Percentiles rank a stretch among this genome's conserved stretches.
These are phyloP conservation scores for Brachyhypopomus gauderio DNA, from an alignment of 2,113 vertebrate species.

Conservation along the genomic window DNA sequence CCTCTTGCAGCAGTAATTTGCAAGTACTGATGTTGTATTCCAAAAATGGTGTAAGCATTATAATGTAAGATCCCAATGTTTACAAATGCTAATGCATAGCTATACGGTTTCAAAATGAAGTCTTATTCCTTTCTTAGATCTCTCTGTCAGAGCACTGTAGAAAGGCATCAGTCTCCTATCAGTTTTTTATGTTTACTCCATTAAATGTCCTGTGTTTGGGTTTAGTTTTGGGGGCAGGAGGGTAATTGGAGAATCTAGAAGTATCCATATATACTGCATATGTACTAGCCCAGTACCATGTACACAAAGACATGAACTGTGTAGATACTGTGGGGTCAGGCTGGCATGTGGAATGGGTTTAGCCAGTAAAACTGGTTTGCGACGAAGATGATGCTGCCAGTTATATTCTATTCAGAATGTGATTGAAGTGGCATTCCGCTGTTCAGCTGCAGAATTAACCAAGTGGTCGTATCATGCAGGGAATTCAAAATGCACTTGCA, in stretches of 20 bases:
- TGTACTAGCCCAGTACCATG: not conserved
- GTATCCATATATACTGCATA: not conserved
- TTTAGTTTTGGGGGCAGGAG: not conserved
- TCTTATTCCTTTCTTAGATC: not conserved
- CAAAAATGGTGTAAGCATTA: not conserved
- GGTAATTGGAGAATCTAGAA: constrained; percentile 14
- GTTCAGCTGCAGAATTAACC: too few species aligned
- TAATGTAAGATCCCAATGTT: not conserved
- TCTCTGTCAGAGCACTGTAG: not conserved
- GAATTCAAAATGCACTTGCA: not conserved
- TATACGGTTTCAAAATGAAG: not conserved
- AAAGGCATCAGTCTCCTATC: not conserved
- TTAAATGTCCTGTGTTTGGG: constrained; percentile 8
- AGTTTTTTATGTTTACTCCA: constrained; percentile 18
- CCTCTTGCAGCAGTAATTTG: not conserved
- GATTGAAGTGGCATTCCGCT: not conserved
- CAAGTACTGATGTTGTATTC: not conserved
- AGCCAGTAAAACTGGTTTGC: constrained; percentile 26
- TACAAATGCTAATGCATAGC: not conserved
- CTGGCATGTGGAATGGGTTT: constrained; percentile 43
- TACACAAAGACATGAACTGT: not conserved
- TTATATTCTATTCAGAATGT: constrained; percentile 25
- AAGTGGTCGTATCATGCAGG: not conserved
- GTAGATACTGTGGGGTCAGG: not conserved
- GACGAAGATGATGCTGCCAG: not conserved